Evolutionary conservation across 2,113 vertebrate genomes (phyloP).

Genomic region (Chlorodrepanis virens): DNA sequence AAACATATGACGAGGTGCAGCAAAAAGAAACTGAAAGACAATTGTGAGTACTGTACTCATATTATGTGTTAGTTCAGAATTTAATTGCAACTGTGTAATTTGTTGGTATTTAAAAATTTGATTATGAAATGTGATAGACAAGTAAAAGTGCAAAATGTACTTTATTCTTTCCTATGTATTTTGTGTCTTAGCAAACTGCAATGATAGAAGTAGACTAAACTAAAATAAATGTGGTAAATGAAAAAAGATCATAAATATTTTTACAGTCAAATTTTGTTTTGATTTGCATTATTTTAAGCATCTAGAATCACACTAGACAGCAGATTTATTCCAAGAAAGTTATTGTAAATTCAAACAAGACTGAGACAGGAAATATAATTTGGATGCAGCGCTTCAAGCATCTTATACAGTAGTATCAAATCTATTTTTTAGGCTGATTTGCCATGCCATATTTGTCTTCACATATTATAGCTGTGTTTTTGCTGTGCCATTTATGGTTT

Average conservation of each 20-base stretch:
- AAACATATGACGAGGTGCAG: not conserved
- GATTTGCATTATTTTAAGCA: not conserved
- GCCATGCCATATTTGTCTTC: not conserved
- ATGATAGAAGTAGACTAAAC: not conserved
- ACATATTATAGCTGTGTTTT: not conserved
- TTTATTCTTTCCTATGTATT: not conserved
- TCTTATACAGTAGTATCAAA: not conserved
- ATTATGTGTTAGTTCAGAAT: slow-evolving; percentile 34
- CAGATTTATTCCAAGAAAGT: not conserved
- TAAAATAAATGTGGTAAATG: not conserved
- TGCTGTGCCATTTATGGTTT: not conserved
- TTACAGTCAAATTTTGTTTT: not conserved
- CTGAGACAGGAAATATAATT: not conserved
- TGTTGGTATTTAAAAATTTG: not conserved
- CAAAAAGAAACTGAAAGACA: slow-evolving; percentile 49
- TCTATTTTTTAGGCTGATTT: not conserved
- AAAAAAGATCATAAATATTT: not conserved
- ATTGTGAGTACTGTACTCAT: slow-evolving; percentile 16
- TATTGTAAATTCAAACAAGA: not conserved
- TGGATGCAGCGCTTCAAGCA: not conserved
- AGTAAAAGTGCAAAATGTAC: not conserved
- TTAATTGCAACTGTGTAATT: slow-evolving; percentile 22
- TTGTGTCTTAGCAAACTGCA: not conserved
- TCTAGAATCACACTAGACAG: not conserved
- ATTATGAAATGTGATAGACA: not conserved